A percentile compares a stretch with the other conserved stretches of the same genome.
phyloP scores from a whole-genome alignment of 2,888 invertebrate genomes.

The Temnothorax unifasciatus region DNA sequence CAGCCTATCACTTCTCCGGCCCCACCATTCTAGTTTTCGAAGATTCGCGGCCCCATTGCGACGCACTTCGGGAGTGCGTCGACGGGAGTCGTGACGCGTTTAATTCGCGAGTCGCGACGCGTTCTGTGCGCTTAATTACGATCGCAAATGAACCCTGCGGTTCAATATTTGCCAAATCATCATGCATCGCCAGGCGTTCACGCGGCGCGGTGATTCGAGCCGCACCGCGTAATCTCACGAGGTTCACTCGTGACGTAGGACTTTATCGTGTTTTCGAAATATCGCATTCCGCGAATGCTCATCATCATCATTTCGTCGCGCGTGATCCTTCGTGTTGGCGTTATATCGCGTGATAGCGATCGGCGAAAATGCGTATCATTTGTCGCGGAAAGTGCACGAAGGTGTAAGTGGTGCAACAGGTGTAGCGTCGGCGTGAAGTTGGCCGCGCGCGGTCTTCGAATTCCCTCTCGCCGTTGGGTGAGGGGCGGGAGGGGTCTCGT shows the following conservation, averaged over 20 bases:
- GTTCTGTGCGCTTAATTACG: too few species aligned
- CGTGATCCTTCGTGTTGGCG: too few species aligned
- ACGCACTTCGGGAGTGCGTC: too few species aligned
- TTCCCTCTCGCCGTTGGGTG: neutral
- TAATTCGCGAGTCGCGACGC: too few species aligned
- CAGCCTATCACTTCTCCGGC: too few species aligned
- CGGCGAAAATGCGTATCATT: neutral
- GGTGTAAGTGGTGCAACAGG: slow-evolving; percentile 15
- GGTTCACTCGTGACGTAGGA: too few species aligned
- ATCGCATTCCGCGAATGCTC: neutral
- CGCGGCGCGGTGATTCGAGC: neutral
- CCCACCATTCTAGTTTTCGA: too few species aligned
- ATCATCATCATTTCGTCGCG: neutral
- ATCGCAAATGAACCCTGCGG: neutral
- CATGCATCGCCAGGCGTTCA: neutral
- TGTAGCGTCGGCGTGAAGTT: neutral
- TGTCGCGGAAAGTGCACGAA: neutral
- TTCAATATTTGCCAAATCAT: neutral
- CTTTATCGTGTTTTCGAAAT: too few species aligned
- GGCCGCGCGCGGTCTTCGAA: neutral
- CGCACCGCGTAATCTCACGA: too few species aligned
- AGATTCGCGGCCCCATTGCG: too few species aligned
- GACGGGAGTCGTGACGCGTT: too few species aligned
- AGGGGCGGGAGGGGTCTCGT: neutral
- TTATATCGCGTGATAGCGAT: neutral